Percentiles rank a stretch among this genome's conserved stretches.
Evolutionary conservation across 2,797 vertebrate species (phyloP).

Genomic region (Silurus aristotelis): DNA sequence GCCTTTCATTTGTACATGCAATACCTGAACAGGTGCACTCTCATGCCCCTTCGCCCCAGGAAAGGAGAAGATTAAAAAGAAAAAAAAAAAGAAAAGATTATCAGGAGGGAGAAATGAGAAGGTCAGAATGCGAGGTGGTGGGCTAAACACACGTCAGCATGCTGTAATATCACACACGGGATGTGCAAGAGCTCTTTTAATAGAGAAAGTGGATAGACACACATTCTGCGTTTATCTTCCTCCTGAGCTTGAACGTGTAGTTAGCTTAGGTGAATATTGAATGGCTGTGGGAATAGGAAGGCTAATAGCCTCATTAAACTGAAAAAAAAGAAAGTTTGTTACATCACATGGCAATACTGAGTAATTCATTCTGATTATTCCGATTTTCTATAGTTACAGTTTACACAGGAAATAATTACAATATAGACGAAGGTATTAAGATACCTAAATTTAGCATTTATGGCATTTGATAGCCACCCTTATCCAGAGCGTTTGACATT

Average conservation of each 20-base stretch:
- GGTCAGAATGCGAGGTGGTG: background rate
- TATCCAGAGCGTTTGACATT: no score
- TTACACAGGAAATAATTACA: background rate
- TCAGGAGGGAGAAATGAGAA: background rate
- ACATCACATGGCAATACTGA: background rate
- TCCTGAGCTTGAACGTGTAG: background rate
- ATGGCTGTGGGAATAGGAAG: background rate
- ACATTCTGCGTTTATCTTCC: constrained; percentile 15
- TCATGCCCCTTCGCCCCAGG: background rate
- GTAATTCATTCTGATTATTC: background rate
- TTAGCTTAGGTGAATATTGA: background rate
- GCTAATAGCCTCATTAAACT: constrained; percentile 22
- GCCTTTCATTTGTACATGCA: background rate
- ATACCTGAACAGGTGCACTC: background rate
- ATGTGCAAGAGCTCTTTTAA: background rate
- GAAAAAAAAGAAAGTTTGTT: constrained; percentile 5
- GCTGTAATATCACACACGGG: constrained; percentile 4
- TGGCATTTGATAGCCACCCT: no score
- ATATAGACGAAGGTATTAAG: no score
- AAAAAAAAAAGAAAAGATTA: background rate
- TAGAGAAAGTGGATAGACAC: background rate
- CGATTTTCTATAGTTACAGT: background rate
- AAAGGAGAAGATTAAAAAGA: background rate
- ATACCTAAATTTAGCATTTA: no score
- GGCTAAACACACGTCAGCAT: background rate